Conservation (phyloP, 35 echinoderm and acorn worm species). For the Ophiothrix spiculata region DNA sequence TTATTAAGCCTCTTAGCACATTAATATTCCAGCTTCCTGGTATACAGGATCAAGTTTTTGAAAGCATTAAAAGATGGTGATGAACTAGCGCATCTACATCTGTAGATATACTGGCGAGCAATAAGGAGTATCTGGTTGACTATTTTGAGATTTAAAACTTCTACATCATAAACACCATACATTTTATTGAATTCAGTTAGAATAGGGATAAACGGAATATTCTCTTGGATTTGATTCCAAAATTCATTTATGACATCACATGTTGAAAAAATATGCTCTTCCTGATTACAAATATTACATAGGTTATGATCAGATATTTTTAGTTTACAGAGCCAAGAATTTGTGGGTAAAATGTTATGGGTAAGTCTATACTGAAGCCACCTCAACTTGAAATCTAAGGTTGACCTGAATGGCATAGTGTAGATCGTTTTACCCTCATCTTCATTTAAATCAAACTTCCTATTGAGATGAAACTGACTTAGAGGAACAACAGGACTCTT, state of each 20-base stretch:
- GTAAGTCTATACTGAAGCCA: neutral
- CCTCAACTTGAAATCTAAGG: neutral
- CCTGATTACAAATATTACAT: neutral
- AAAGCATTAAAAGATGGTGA: no score
- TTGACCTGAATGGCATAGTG: neutral
- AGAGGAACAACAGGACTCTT: neutral
- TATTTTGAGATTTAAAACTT: no score
- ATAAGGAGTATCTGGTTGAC: no score
- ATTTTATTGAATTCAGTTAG: no score
- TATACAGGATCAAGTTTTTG: no score
- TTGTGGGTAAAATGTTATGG: neutral
- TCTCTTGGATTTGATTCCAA: neutral
- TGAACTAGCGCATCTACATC: no score
- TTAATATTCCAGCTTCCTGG: no score
- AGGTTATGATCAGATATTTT: neutral
- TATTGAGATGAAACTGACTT: neutral
- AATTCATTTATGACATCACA: neutral
- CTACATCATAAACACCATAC: no score
- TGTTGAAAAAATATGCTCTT: neutral
- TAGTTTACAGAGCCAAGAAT: neutral
- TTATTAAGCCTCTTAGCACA: no score
- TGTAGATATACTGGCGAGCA: no score
- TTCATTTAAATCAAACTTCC: neutral
- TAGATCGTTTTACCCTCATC: neutral
- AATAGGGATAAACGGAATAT: no score